phyloP scores from a whole-genome alignment of 2,888 invertebrate genomes.

The Myopa tessellatipennis region DNA sequence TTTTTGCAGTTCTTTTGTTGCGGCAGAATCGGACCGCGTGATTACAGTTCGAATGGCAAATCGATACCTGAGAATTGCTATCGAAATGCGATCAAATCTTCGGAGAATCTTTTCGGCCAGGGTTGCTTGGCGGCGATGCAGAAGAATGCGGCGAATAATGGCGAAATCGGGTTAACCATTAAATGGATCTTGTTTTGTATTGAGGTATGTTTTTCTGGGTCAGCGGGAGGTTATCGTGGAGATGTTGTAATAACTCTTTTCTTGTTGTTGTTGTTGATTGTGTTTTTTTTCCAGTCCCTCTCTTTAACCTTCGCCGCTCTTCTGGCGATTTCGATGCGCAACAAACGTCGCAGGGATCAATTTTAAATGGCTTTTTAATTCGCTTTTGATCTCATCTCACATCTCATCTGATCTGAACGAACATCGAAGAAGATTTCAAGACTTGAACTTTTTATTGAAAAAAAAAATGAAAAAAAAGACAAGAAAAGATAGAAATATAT shows the following conservation, averaged over 20 bases:
- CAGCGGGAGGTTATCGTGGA: no score
- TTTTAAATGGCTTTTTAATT: constrained; percentile 44
- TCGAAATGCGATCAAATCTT: constrained; percentile 46
- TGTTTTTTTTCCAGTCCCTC: constrained; percentile 50
- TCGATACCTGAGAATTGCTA: constrained; percentile 58
- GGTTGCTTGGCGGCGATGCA: constrained; percentile 56
- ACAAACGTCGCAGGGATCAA: constrained; percentile 58
- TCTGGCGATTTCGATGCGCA: constrained; percentile 60
- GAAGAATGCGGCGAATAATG: constrained; percentile 56
- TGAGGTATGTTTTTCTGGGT: constrained; percentile 53
- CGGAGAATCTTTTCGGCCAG: constrained; percentile 49
- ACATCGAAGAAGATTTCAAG: neutral
- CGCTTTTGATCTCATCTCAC: constrained; percentile 8
- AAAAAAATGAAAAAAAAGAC: neutral
- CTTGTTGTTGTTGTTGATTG: no score
- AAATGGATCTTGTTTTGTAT: constrained; percentile 59
- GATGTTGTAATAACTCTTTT: no score
- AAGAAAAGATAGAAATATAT: constrained; percentile 31
- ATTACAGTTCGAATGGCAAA: constrained; percentile 55
- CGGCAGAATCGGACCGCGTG: constrained; percentile 58
- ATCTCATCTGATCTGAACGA: constrained; percentile 4
- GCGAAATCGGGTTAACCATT: constrained; percentile 56
- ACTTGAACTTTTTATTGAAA: no score
- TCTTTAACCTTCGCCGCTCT: constrained; percentile 57
- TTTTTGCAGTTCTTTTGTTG: constrained; percentile 59